Evolutionary conservation across 2,888 invertebrate genomes (phyloP).

Genomic region (Eupithecia vulgata): DNA sequence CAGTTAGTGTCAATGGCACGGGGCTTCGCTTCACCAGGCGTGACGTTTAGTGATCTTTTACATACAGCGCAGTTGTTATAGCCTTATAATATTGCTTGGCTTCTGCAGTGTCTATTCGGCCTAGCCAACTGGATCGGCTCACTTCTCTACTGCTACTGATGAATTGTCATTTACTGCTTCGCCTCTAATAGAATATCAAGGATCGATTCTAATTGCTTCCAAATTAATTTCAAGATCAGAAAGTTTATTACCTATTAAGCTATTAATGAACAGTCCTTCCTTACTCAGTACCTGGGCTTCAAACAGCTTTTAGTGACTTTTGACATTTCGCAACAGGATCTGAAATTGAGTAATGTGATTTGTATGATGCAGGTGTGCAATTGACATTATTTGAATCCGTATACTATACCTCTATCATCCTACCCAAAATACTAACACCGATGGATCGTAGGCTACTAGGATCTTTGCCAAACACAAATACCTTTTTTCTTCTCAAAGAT

Average conservation of each 20-base stretch:
- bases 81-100: neutral
- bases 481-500: neutral
- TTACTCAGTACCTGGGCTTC: neutral
- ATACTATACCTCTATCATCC: neutral
- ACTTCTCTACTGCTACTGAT: neutral
- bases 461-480: neutral
- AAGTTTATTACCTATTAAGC: conserved; percentile 1
- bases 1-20: conserved; percentile 41
- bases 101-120: neutral
- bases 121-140: neutral
- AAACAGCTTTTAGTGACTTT: conserved; percentile 6
- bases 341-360: conserved; percentile 23
- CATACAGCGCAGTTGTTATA: conserved; percentile 27
- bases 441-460: too few species aligned
- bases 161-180: neutral
- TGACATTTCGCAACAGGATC: conserved; percentile 14
- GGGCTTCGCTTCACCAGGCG: conserved; percentile 40
- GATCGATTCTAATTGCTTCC: neutral
- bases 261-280: neutral
- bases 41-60: conserved; percentile 35
- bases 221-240: neutral
- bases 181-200: neutral
- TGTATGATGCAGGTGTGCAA: conserved; percentile 10
- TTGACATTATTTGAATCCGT: neutral
- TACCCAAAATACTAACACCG: neutral